Base-by-base conservation (phyloP, 2,888 invertebrate species). In the Harpalus rubripes region DNA sequence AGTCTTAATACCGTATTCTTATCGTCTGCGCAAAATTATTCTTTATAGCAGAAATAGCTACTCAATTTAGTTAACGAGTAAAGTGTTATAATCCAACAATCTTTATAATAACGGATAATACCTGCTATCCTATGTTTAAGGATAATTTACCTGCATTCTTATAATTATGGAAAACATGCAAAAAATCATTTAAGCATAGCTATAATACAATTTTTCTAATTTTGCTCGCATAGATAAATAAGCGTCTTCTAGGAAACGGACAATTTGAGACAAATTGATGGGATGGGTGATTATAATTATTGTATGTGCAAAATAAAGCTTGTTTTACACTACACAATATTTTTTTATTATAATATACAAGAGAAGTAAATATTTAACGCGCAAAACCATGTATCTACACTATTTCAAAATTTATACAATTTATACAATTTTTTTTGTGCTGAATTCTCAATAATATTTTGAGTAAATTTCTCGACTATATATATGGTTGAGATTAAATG, bases 131-230 rank as follows among this genome's bases (percentile, higher is more conserved):
- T 44, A 74, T 74, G 16, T 44, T 74, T 74, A 74, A 52, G 72
- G 12, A 68, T 68, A 68, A 68, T 68, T 68, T 74, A 7, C 18
- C 68, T 15, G 5, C 41, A 39, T 68, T 74, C 44, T 74, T 44
- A 74, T 74, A 41, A 74, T 74, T 44, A 44, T 1, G 18, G 7
- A 8, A 44, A 74, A 58, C 58, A 58, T 58, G 78, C 58, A 78
- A 78, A 78, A 78, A 78, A 78, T 78, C 78, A 78, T 78, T 78
- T 58, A 76, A 52, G 52, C 52, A 76, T 6, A 52, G 18, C 44
- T 52, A 52, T 12, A 52, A 10, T 12, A 52, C 22, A 52, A 76
- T 52, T 76, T 56, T 76, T 76, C 76, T 44, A 72, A 72, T 72
- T 68, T 74, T 10, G 72, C 52, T 56, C 22, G 78, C 78, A 78